Conservation (phyloP, 2,888 invertebrate genomes). For the Eulithis prunata region DNA sequence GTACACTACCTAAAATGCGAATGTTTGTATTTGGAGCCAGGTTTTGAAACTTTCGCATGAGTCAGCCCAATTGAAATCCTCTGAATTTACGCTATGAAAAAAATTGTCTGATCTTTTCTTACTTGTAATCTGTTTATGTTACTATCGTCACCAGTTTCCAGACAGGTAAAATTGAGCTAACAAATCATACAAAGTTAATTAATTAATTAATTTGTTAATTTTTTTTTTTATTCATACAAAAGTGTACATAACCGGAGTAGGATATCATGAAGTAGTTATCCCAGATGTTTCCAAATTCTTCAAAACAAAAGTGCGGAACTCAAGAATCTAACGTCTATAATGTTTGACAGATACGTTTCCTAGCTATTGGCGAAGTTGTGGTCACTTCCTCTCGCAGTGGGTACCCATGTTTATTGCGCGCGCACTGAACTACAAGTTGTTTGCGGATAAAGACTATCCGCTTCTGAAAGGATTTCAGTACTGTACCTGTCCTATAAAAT, state of each 20-base stretch:
- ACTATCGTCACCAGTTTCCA: neutral
- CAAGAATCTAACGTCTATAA: conserved; percentile 27
- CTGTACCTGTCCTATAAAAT: conserved; percentile 39
- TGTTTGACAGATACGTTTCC: conserved; percentile 31
- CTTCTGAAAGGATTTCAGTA: conserved; percentile 41
- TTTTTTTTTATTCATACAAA: too few species aligned
- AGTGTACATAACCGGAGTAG: too few species aligned
- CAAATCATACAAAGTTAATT: conserved; percentile 18
- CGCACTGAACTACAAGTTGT: conserved; percentile 34
- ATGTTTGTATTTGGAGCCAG: conserved; percentile 3
- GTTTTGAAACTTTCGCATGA: conserved; percentile 3
- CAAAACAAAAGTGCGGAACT: conserved; percentile 26
- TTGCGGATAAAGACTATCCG: conserved; percentile 43
- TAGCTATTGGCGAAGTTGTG: conserved; percentile 31
- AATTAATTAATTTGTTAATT: too few species aligned
- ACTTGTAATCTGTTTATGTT: neutral
- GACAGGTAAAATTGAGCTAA: conserved; percentile 3
- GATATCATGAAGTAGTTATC: too few species aligned
- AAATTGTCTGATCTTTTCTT: too few species aligned
- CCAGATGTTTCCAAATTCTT: conserved; percentile 18
- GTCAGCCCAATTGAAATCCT: neutral
- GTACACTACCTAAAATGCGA: conserved; percentile 10
- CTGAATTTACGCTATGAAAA: too few species aligned
- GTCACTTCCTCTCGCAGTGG: conserved; percentile 31
- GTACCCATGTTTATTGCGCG: conserved; percentile 36